A percentile compares a stretch with the other conserved stretches of the same genome.
These are phyloP conservation scores for Phortica okadai DNA, from an alignment of 2,888 invertebrate genomes.

Conservation along the genomic window DNA sequence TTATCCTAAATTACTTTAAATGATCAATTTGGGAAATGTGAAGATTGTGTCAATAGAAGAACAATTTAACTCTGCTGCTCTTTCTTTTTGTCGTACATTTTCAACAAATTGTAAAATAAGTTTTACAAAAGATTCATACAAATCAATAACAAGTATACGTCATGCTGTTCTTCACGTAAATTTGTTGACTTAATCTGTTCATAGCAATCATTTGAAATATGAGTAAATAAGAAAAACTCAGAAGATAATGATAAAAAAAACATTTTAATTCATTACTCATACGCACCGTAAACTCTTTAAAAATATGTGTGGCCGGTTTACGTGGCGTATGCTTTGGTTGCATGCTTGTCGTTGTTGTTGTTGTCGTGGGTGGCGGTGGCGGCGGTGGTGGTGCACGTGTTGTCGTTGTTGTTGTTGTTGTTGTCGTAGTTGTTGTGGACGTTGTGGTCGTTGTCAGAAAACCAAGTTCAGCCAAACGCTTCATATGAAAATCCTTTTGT, in stretches of 20 bases:
- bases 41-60: no score
- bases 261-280: background rate
- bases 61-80: no score
- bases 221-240: background rate
- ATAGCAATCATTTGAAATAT: background rate
- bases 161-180: no score
- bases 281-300: slow-evolving; percentile 62
- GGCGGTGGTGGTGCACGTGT: slow-evolving; percentile 61
- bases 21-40: no score
- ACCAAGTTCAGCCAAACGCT: slow-evolving; percentile 78
- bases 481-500: slow-evolving; percentile 90
- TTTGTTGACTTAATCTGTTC: background rate
- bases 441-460: slow-evolving; percentile 77
- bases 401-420: slow-evolving; percentile 74
- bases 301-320: slow-evolving; percentile 67
- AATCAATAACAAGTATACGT: no score
- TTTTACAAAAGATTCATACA: slow-evolving; percentile 6
- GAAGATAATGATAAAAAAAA: background rate
- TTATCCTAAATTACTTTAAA: slow-evolving; percentile 3
- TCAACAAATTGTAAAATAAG: no score
- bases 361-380: slow-evolving; percentile 68
- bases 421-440: slow-evolving; percentile 78
- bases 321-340: slow-evolving; percentile 70
- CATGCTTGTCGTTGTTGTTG: slow-evolving; percentile 74
- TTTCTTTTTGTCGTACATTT: slow-evolving; percentile 49